These are phyloP conservation scores for Trilocha varians DNA, from an alignment of 2,888 invertebrate species.

Conservation along the genomic window DNA sequence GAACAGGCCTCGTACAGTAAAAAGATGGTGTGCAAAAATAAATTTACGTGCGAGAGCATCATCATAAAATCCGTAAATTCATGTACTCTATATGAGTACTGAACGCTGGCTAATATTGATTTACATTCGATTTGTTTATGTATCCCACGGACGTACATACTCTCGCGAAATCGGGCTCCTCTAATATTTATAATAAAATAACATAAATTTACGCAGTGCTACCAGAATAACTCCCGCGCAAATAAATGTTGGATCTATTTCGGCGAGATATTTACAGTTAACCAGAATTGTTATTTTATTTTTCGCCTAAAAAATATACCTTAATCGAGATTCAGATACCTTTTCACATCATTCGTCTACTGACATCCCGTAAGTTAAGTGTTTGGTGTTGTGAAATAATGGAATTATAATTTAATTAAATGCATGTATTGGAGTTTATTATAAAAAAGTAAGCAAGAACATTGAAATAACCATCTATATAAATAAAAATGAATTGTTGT, in stretches of 20 bases:
- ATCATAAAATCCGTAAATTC: constrained; percentile 59
- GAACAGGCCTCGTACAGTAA: not conserved
- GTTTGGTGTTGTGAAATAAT: not conserved
- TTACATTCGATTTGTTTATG: constrained; percentile 59
- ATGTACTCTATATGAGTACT: constrained; percentile 32
- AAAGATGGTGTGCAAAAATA: constrained; percentile 31
- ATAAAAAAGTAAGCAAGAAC: no score
- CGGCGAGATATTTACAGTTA: constrained; percentile 16
- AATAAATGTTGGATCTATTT: constrained; percentile 25
- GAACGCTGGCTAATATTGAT: constrained; percentile 43
- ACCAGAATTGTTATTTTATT: constrained; percentile 18
- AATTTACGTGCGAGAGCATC: constrained; percentile 41
- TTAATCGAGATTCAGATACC: not conserved
- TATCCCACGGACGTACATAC: constrained; percentile 51
- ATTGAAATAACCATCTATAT: no score
- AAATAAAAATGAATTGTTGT: no score
- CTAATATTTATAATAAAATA: constrained; percentile 42
- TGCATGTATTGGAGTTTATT: not conserved
- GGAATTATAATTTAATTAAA: not conserved
- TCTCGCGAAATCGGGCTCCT: constrained; percentile 37
- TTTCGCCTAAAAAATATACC: constrained; percentile 4
- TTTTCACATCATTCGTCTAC: not conserved
- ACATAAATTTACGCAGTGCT: constrained; percentile 31
- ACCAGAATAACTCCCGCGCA: constrained; percentile 30
- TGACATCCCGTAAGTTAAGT: not conserved